Evolutionary conservation across 2,113 vertebrate genomes (phyloP), one percentile per base, ranked within the genome.

Genomic region (Rhinogobius similis): DNA sequence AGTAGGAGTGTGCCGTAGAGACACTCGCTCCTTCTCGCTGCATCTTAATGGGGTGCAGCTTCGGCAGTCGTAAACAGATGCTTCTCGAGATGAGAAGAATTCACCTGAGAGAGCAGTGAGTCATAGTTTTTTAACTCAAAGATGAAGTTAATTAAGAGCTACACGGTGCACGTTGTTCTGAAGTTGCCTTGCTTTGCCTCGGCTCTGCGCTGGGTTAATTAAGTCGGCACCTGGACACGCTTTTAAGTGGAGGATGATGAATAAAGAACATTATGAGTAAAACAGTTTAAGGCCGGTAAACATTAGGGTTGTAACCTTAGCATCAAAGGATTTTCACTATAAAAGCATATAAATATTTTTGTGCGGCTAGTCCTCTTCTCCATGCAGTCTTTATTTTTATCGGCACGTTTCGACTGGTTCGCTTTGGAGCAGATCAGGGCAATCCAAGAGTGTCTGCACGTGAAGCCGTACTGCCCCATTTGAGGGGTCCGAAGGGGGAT

Each of bases 81-180:
- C 24, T 43, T 55, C 7, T 12, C 38, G 29, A 61, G 58, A 61
- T 61, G 58, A 61, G 58, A 61, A n/a, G 29, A 38, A 61, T 36
- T 61, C 58, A 61, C 58, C 58, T 61, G 58, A 61, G 58, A 61
- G 58, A 18, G 20, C 16, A 61, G 29, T 61, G 58, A 61, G 58
- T 61, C 58, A 61, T 36, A 38, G 32, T 29, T 61, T 61, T 61
- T 61, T 38, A 29, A 21, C 58, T 61, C 29, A 36, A 18, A n/a
- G 58, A 36, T 36, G 56, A 32, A 32, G 56, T 59, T 59, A 36
- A 61, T 61, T 61, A 61, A 61, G 29, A 36, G 58, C 58, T n/a
- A 38, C 58, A 36, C 20, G 20, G 20, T 36, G 29, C 29, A 38
- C 2, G 29, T 38, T 36, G 55, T 27, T 32, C 55, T 58, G 55